Evolutionary conservation across 2,113 vertebrate genomes (phyloP), one percentile per base, ranked within the genome.

Genomic region (Herpetotheres cachinnans): DNA sequence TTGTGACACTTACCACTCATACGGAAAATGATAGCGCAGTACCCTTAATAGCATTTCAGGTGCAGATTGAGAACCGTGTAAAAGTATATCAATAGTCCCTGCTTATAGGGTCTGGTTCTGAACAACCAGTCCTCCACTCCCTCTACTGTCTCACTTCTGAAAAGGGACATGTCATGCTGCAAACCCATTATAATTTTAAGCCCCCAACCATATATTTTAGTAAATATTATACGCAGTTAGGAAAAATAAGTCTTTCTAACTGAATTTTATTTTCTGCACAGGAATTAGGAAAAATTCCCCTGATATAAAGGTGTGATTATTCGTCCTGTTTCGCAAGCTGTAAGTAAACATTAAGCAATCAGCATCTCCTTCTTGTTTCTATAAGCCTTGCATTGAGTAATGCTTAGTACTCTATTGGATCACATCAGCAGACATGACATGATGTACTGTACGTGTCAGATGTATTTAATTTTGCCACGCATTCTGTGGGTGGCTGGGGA

Each of bases 401-500:
- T 80, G 44, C 82, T 83, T 62, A 73, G 49, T 42, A 55, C 54
- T 86, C 22, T 49, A 22, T 56, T 88, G 66, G 84, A 86, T 94
- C 89, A 73, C 42, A 62, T 73, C 66, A 93, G n/a, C 66, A 87
- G 89, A 62, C 40, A 54, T 76, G 91, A 94, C 89, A 93, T 40
- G 84, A 67, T 90, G 82, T 94, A 85, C 84, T 82, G 62, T 90
- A 83, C 46, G 5, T 91, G 66, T 85, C 74, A 96, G 80, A 94
- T 91, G 74, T 58, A 80, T 88, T 96, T 80, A 90, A 93, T 94
- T 95, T 95, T 93, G 80, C 86, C 84, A 91, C 6, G 2, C 72
- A 76, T 96, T 94, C 86, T 62, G 97, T 95, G 91, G 91, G 95
- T 94, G 89, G 70, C 38, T 94, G 78, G 85, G 50, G 74, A 95